Evolutionary conservation across 1,140 invertebrate genomes (phyloP).

Genomic region (Sipha flava): DNA sequence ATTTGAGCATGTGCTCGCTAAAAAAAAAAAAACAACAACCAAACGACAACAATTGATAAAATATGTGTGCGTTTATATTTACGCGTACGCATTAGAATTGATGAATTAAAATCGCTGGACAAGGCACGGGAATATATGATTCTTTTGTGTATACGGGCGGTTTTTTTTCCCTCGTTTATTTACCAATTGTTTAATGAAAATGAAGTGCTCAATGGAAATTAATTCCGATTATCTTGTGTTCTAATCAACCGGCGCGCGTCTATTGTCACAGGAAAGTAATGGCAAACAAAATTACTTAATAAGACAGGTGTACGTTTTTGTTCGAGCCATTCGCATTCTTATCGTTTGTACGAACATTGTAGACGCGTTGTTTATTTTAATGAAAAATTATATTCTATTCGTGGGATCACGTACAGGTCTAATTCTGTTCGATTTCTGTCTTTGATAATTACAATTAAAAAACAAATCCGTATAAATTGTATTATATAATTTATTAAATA

Average conservation of each 20-base stretch:
- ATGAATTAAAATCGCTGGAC: constrained; percentile 10
- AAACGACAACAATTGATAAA: background rate
- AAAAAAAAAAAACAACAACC: background rate
- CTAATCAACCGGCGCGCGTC: background rate
- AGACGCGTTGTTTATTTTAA: no score
- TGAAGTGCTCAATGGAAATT: background rate
- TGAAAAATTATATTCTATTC: no score
- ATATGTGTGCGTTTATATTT: background rate
- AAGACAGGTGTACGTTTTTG: background rate
- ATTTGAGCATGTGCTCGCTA: constrained; percentile 10
- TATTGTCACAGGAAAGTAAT: background rate
- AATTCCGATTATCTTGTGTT: background rate
- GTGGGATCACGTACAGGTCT: no score
- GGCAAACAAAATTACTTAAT: constrained; percentile 1
- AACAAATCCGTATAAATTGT: no score
- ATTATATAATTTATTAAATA: no score
- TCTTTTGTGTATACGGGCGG: background rate
- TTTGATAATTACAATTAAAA: no score
- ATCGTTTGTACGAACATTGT: background rate
- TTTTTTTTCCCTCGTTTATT: background rate
- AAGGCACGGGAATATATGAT: background rate
- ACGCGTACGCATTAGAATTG: background rate
- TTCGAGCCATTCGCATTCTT: background rate
- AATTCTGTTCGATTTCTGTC: no score
- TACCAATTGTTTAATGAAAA: background rate